phyloP scores from a whole-genome alignment of 2,888 invertebrate genomes.

The Conchocele bisecta region DNA sequence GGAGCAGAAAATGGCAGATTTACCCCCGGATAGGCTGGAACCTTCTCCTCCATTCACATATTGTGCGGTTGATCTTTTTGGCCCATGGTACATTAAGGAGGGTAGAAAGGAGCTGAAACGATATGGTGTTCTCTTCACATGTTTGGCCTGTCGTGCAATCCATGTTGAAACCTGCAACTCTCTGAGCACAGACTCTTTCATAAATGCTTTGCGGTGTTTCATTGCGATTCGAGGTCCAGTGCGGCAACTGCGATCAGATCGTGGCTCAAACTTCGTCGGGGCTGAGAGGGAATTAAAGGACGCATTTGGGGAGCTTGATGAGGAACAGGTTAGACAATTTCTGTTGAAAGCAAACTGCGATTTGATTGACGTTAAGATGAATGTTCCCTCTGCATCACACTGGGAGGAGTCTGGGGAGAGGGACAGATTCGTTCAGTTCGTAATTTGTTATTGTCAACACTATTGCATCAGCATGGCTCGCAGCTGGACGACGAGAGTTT shows the following conservation, averaged over 20 bases:
- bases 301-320: conserved; percentile 1
- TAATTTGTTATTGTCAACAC: conserved; percentile 41
- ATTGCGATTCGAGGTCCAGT: conserved; percentile 29
- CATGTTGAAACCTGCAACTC: conserved; percentile 31
- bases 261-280: conserved; percentile 49
- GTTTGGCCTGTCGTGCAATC: conserved; percentile 30
- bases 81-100: conserved; percentile 7
- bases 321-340: conserved; percentile 9
- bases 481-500: conserved; percentile 50
- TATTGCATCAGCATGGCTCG: conserved; percentile 35
- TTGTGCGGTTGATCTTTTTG: conserved; percentile 20
- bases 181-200: conserved; percentile 36
- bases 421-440: conserved; percentile 60
- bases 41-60: conserved; percentile 25
- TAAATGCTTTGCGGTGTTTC: conserved; percentile 41
- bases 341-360: conserved; percentile 19
- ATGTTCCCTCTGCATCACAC: conserved; percentile 63
- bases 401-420: conserved; percentile 67
- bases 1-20: conserved; percentile 74
- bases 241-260: conserved; percentile 38
- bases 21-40: conserved; percentile 71
- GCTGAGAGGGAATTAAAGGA: conserved; percentile 33
- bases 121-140: conserved; percentile 37
- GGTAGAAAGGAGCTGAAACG: conserved; percentile 32
- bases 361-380: conserved; percentile 27